Conservation (phyloP, 2,113 vertebrate species). For the Deroptyus accipitrinus region DNA sequence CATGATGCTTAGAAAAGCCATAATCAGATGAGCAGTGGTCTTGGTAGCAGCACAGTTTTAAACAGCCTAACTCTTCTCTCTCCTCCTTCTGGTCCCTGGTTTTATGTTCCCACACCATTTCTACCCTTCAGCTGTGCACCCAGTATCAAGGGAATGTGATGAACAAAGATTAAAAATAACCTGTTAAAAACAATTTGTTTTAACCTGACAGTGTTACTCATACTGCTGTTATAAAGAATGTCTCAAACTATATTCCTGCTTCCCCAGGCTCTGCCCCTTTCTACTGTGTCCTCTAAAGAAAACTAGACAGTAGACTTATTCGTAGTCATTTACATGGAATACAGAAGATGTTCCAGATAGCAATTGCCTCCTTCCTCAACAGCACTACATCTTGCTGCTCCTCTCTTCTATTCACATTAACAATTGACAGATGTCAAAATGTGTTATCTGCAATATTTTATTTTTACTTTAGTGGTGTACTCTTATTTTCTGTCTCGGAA, state of each 20-base stretch:
- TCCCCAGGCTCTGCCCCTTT: neutral
- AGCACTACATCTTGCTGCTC: neutral
- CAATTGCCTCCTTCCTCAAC: neutral
- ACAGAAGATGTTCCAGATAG: neutral
- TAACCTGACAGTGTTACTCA: neutral
- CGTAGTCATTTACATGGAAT: neutral
- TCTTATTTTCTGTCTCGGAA: neutral
- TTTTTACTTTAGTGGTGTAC: neutral
- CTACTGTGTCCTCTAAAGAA: neutral
- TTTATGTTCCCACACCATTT: neutral
- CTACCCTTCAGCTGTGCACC: neutral
- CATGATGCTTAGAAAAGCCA: neutral
- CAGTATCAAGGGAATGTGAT: neutral
- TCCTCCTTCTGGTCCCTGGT: neutral
- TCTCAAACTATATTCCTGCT: neutral
- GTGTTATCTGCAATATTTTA: neutral
- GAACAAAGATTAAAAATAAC: slow-evolving; percentile 21
- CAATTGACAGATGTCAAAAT: neutral
- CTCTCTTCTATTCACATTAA: neutral
- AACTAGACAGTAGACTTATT: neutral
- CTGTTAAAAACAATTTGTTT: neutral
- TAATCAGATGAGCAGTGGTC: neutral
- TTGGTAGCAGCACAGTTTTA: neutral
- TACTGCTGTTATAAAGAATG: neutral
- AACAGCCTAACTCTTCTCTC: neutral